These are phyloP conservation scores for Meteorus sp. DNA, from an alignment of 1,140 invertebrate genomes.

Conservation along the genomic window DNA sequence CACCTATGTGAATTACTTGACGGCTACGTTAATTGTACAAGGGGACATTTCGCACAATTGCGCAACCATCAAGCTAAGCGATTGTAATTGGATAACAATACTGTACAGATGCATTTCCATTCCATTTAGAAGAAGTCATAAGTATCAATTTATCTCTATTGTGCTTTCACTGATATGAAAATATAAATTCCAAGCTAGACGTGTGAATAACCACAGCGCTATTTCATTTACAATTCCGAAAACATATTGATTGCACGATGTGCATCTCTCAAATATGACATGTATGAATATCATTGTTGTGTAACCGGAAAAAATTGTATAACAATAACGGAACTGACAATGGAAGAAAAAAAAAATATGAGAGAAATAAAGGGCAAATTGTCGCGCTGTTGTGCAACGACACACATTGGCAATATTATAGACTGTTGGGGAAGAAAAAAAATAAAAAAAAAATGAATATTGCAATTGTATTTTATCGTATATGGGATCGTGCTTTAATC, in stretches of 20 bases:
- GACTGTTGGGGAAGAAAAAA: neutral
- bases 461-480: neutral
- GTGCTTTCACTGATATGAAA: neutral
- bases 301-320: conserved; percentile 25
- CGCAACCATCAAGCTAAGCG: conserved; percentile 25
- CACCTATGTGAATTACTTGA: conserved; percentile 29
- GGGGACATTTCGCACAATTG: conserved; percentile 34
- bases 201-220: neutral
- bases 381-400: neutral
- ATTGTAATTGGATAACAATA: too few relatives aligned
- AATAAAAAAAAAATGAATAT: too few relatives aligned
- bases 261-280: too few relatives aligned
- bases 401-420: neutral
- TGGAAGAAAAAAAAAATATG: conserved; percentile 6
- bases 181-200: neutral
- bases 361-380: conserved; percentile 7
- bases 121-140: too few relatives aligned
- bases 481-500: neutral
- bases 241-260: too few relatives aligned
- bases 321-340: conserved; percentile 22
- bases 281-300: conserved; percentile 6
- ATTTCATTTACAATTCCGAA: neutral
- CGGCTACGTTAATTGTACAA: conserved; percentile 24
- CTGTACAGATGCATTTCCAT: too few relatives aligned
- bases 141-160: neutral